phyloP scores from a whole-genome alignment of 1,140 invertebrate genomes.

The Hormaphis cornu region DNA sequence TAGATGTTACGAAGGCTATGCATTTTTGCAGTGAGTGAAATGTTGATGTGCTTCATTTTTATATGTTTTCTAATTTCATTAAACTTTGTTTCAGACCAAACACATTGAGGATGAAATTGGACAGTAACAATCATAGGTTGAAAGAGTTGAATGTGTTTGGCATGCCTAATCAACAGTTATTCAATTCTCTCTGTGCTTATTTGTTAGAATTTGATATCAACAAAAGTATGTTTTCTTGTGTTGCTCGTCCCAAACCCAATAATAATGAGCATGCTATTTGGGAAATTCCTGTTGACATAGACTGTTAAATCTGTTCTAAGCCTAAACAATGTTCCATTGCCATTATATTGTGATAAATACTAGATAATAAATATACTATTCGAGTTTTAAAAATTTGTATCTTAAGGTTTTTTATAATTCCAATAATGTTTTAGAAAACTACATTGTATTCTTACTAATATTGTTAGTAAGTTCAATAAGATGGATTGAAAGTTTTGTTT shows the following conservation, averaged over 20 bases:
- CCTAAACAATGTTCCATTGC: not conserved
- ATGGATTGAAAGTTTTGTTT: not conserved
- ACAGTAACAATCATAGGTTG: not conserved
- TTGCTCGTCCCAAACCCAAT: not conserved
- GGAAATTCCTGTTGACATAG: slow-evolving; percentile 3
- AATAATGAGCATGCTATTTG: slow-evolving; percentile 1
- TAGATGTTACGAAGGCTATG: slow-evolving; percentile 64
- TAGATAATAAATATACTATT: not conserved
- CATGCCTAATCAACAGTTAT: not conserved
- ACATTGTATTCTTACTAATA: not conserved
- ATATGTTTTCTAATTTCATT: not conserved
- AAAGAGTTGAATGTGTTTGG: not conserved
- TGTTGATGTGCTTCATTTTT: too few relatives aligned
- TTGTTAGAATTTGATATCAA: not conserved
- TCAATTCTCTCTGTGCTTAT: not conserved
- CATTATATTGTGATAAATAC: slow-evolving; percentile 1
- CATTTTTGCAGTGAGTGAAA: slow-evolving; percentile 54
- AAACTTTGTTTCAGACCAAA: slow-evolving; percentile 34
- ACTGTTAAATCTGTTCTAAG: not conserved
- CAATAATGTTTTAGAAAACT: not conserved
- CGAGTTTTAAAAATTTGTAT: not conserved
- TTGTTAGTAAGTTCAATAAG: not conserved
- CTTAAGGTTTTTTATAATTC: not conserved
- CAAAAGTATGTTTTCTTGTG: not conserved
- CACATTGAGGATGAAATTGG: not conserved